Evolutionary conservation across 1,140 invertebrate species (phyloP), one percentile per base, ranked within the genome.

Genomic region (Eumeta japonica): DNA sequence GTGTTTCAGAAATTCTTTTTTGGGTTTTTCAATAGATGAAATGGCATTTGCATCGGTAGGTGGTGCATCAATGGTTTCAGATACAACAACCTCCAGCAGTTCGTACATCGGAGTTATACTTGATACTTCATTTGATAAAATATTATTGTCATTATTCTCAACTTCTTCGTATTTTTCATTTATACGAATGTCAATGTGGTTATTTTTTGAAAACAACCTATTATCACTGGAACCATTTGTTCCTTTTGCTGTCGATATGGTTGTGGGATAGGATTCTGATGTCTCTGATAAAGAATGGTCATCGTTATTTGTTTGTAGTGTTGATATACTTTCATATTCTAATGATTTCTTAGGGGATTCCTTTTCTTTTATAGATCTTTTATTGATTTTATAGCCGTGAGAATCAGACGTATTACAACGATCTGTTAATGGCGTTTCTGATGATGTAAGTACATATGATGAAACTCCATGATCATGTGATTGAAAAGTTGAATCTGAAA

Each of bases 81-180:
- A 74, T 9, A 77, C 70, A 1, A 75, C 63, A n/a, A 77, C 66
- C 46, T 77, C 74, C 12, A 77, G 48, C 13, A 75, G 47, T 33
- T 75, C 72, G 43, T 62, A 72, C 2, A 59, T 34, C 5, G 55
- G 54, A 7, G 51, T 60, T 3, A 54, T 30, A 12, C 50, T 40
- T 7, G 5, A 7, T 24, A 39, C 41, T 10, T 53, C 50, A 17
- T 48, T 59, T 9, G 56, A 46, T 16, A 58, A 35, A 2, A 58
- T 34, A 29, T 58, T 57, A 28, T 45, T 52, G n/a, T 51, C 52
- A 10, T 58, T 43, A 16, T 56, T 55, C 17, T 58, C 53, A 10
- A 48, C 46, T 18, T 45, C 51, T 2, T 41, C 35, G 11, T 55
- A 52, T 28, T 48, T 43, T 32, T 55, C 60, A 34, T 52, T 58